Evolutionary conservation across 2,797 vertebrate genomes (phyloP).

Genomic region (Eulemur rubriventer): DNA sequence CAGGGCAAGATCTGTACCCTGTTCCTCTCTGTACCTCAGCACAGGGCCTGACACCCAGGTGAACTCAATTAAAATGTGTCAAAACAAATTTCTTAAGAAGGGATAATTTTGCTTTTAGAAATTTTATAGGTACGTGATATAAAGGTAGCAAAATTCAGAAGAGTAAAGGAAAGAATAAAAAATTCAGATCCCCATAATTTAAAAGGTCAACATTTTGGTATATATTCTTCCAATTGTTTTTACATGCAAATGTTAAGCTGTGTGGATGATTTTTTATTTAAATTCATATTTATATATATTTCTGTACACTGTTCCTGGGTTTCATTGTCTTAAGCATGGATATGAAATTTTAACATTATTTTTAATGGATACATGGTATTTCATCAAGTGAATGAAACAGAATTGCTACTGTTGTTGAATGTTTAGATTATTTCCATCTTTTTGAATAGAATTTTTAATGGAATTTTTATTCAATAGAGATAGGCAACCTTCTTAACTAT

Average conservation of each 20-base stretch:
- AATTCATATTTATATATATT: neutral
- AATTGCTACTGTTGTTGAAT: neutral
- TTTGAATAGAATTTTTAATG: conserved; percentile 28
- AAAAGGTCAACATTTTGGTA: neutral
- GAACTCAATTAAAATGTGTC: neutral
- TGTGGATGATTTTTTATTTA: neutral
- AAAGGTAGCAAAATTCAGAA: neutral
- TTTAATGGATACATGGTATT: neutral
- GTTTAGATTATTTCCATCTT: neutral
- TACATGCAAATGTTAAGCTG: neutral
- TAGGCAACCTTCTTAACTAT: neutral
- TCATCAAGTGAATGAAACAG: neutral
- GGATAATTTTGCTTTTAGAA: neutral
- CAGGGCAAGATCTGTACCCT: no score
- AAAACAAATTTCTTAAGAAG: neutral
- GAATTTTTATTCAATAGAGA: neutral
- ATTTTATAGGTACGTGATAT: neutral
- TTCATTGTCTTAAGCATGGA: neutral
- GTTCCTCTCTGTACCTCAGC: neutral
- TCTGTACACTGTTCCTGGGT: neutral
- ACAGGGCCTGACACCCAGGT: accelerated
- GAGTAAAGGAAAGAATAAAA: neutral
- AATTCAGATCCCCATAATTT: accelerated
- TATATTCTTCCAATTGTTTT: neutral
- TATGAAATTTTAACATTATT: neutral